Percentiles rank a stretch among this genome's conserved stretches.
Conservation (phyloP, 2,888 invertebrate genomes). For the Metellina segmentata region DNA sequence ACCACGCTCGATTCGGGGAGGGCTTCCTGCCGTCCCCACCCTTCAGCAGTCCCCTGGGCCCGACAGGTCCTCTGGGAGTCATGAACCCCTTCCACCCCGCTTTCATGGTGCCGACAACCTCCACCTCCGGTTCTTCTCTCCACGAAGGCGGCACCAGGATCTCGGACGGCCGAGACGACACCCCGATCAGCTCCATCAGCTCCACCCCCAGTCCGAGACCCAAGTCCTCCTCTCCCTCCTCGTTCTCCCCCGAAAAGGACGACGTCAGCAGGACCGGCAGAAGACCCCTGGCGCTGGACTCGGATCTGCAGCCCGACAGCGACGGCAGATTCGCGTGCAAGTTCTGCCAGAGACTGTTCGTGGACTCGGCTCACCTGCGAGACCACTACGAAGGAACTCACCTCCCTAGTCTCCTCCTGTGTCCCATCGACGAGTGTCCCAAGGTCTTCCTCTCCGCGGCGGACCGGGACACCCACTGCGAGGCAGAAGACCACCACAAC, state of each 20-base stretch:
- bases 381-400: constrained; percentile 85
- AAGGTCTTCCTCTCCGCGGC: constrained; percentile 71
- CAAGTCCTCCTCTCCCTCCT: constrained; percentile 63
- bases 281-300: constrained; percentile 82
- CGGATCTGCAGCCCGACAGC: constrained; percentile 85
- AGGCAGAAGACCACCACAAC: constrained; percentile 62
- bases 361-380: constrained; percentile 85
- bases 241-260: constrained; percentile 56
- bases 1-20: constrained; percentile 69
- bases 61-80: constrained; percentile 47
- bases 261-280: constrained; percentile 44
- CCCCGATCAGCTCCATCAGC: constrained; percentile 75
- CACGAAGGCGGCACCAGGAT: constrained; percentile 57
- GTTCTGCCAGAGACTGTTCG: constrained; percentile 86
- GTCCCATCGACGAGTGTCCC: constrained; percentile 67
- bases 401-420: constrained; percentile 68
- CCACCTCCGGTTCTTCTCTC: constrained; percentile 63
- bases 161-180: constrained; percentile 69
- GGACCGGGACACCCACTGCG: constrained; percentile 67
- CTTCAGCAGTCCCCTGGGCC: constrained; percentile 57
- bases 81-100: constrained; percentile 75
- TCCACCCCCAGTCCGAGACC: constrained; percentile 76
- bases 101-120: constrained; percentile 73
- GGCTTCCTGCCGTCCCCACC: constrained; percentile 67
- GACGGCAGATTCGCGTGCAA: constrained; percentile 86